A percentile compares a stretch with the other conserved stretches of the same genome.
Evolutionary conservation across 2,797 vertebrate genomes (phyloP).

Genomic region (Microctenopoma steveboyesi): DNA sequence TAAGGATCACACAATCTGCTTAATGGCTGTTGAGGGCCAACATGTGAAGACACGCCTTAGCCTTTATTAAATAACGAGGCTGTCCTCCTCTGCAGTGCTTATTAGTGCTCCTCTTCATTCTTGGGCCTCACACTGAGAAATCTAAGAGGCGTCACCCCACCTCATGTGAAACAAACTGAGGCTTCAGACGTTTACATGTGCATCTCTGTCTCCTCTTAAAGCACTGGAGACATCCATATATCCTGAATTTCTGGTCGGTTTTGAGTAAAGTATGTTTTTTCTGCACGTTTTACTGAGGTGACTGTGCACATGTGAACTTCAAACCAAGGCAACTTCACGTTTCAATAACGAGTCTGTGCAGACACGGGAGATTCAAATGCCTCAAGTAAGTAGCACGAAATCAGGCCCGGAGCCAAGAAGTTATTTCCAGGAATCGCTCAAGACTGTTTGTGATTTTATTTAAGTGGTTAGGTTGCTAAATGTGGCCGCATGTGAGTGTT

Average conservation of each 20-base stretch:
- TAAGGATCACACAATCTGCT: neutral
- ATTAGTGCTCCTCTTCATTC: slow-evolving; percentile 19
- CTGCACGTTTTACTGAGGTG: too few species aligned
- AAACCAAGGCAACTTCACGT: too few species aligned
- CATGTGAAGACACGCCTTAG: slow-evolving; percentile 63
- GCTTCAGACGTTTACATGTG: neutral
- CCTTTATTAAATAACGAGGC: slow-evolving; percentile 58
- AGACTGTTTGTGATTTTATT: slow-evolving; percentile 32
- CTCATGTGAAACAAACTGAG: slow-evolving; percentile 7
- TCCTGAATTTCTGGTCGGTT: neutral
- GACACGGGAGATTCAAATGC: too few species aligned
- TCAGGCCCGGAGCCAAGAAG: slow-evolving; percentile 20
- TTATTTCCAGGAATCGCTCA: slow-evolving; percentile 15
- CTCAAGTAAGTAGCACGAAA: slow-evolving; percentile 5
- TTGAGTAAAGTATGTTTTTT: neutral
- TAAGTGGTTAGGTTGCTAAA: slow-evolving; percentile 44
- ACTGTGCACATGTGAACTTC: too few species aligned
- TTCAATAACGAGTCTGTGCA: too few species aligned
- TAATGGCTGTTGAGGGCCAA: slow-evolving; percentile 60
- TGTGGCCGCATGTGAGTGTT: slow-evolving; percentile 72
- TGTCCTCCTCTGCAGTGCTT: slow-evolving; percentile 68
- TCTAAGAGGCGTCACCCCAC: slow-evolving; percentile 6
- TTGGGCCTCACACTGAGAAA: slow-evolving; percentile 10
- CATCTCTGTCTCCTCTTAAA: neutral
- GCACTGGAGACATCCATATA: neutral